Evolutionary conservation across 2,113 vertebrate genomes (phyloP).

Genomic region (Alligator sinensis): DNA sequence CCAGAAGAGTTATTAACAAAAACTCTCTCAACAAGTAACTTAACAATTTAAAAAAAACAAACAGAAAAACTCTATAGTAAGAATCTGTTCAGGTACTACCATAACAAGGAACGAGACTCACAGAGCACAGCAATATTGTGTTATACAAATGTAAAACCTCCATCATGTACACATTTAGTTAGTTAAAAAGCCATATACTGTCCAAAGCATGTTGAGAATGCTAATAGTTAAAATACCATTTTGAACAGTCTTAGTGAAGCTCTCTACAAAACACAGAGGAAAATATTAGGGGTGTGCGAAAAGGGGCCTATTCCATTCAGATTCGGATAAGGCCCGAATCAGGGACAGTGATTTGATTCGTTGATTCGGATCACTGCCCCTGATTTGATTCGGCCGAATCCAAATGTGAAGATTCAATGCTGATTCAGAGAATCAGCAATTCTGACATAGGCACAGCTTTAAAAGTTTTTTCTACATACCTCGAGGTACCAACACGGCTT

Average conservation of each 20-base stretch:
- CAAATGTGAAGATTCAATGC: too few relatives aligned
- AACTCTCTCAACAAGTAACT: neutral
- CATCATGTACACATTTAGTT: neutral
- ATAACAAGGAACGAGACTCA: neutral
- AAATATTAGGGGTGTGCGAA: neutral
- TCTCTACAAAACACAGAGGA: neutral
- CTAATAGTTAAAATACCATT: neutral
- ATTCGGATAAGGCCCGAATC: too few relatives aligned
- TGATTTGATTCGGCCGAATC: too few relatives aligned
- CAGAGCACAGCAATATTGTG: neutral
- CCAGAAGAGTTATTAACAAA: neutral
- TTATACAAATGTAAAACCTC: neutral
- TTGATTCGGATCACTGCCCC: too few relatives aligned
- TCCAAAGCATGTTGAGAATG: rapidly evolving
- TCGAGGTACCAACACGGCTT: too few relatives aligned
- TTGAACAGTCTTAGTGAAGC: neutral
- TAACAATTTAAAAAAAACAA: neutral
- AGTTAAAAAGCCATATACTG: neutral
- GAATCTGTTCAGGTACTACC: neutral
- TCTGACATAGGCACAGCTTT: too few relatives aligned
- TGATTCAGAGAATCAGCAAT: too few relatives aligned
- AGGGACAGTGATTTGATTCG: too few relatives aligned
- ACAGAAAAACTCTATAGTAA: neutral
- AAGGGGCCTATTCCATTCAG: too few relatives aligned
- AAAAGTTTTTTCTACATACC: too few relatives aligned